A percentile compares a stretch with the other conserved stretches of the same genome.
Conservation (phyloP, 2,113 vertebrate species). For the Rhombomys opimus region DNA sequence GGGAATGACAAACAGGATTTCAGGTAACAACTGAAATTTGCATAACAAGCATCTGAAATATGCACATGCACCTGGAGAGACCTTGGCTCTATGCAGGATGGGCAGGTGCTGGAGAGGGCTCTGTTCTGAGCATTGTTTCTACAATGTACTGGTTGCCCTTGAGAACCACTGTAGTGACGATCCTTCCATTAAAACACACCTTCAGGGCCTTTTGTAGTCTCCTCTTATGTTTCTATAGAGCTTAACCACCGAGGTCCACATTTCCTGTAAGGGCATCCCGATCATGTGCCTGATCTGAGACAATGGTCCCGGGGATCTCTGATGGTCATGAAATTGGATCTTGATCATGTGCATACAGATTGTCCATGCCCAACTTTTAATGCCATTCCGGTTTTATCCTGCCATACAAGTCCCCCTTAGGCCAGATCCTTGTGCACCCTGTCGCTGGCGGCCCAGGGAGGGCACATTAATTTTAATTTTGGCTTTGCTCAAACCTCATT, state of each 20-base stretch:
- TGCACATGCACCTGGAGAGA: background rate
- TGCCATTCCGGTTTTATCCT: conserved; percentile 2
- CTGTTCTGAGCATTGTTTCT: background rate
- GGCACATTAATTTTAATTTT: conserved; percentile 74
- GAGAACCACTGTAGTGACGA: background rate
- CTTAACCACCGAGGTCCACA: conserved; percentile 14
- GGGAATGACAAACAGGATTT: background rate
- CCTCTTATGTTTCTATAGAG: conserved; percentile 35
- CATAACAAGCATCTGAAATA: background rate
- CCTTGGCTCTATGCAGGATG: background rate
- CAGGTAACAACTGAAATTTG: background rate
- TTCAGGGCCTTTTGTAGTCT: conserved; percentile 5
- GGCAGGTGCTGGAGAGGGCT: background rate
- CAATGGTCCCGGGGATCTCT: conserved; percentile 37
- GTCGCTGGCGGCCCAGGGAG: conserved; percentile 51
- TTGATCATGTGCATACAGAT: background rate
- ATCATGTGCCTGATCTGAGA: background rate
- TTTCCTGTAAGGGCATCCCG: conserved; percentile 37
- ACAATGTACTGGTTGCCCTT: background rate
- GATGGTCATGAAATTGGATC: conserved; percentile 12
- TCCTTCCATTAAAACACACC: conserved; percentile 40
- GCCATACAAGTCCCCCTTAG: background rate
- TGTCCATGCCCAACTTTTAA: background rate
- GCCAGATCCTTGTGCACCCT: conserved; percentile 2
- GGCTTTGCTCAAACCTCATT: conserved; percentile 71